Base-by-base conservation (phyloP, 1,140 invertebrate species). In the Zaprionus kolodkinae region DNA sequence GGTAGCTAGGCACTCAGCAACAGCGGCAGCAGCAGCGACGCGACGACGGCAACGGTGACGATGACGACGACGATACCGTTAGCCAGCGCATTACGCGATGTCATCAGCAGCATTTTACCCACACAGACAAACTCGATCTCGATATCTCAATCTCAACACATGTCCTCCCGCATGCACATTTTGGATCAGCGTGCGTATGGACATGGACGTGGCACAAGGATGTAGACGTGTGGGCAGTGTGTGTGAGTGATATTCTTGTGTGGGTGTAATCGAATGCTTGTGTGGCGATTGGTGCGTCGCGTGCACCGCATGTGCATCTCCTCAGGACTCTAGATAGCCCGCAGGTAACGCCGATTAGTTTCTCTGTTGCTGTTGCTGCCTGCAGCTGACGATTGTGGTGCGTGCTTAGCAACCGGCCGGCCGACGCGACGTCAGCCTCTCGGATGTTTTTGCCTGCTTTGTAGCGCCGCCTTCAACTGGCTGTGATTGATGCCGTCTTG, bases 1-100 rank as follows among this genome's bases (percentile, higher is more conserved):
- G 73, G 74, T 72, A 72, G 74, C 74, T 76, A 80, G 83, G 83
- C 83, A 87, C 84, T 70, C 76, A 78, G 82, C 82, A 81, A 71
- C 70, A 83, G 71, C 67, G 78, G 66, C 76, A 82, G 63, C 64
- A 78, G 61, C 72, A 73, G 66, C 59, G 36, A 40, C 68, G 40
- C 40, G 52, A 43, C 57, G 68, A 67, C 40, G 71, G 38, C 71
- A 68, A 54, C 35, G 40, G 17, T 52, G 43, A 56, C 64, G 36
- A 63, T 7, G 25, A 43, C 10, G 60, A 52, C 70, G 48, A 55
- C 36, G 30, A 54, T 60, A 71, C 38, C 56, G 56, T 36, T 15
- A 45, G 50, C 59, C 48, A 38, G 33, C 25, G 30, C 52, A 17
- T 38, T 50, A 30, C 27, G n/a, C 25, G 40, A 50, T 48, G 36